Evolutionary conservation across 2,797 vertebrate species (phyloP).

Genomic region (Scolopax rusticola): DNA sequence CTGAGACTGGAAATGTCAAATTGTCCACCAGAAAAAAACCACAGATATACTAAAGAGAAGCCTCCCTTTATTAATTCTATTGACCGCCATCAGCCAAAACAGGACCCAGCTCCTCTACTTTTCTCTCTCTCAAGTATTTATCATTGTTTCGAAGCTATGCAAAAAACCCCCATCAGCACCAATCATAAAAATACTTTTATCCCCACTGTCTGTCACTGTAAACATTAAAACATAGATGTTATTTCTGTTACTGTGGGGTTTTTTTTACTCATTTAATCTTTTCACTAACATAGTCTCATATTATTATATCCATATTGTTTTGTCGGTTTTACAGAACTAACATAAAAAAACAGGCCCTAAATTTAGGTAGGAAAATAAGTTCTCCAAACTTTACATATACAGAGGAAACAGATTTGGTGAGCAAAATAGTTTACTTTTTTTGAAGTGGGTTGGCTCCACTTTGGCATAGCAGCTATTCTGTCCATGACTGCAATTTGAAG

Average conservation of each 20-base stretch:
- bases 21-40: background rate
- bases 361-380: conserved; percentile 57
- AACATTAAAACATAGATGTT: background rate
- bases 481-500: conserved; percentile 63
- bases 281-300: background rate
- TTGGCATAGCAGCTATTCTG: conserved; percentile 48
- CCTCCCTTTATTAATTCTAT: background rate
- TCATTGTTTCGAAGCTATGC: background rate
- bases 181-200: background rate
- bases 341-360: background rate
- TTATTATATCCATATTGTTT: background rate
- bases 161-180: background rate
- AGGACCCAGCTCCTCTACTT: background rate
- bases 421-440: conserved; percentile 39
- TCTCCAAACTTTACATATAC: conserved; percentile 15
- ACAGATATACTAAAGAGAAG: background rate
- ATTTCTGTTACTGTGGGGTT: background rate
- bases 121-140: background rate
- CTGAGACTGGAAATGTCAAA: background rate
- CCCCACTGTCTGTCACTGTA: background rate
- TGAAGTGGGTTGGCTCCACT: conserved; percentile 53
- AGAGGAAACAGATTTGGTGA: conserved; percentile 57
- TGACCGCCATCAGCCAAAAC: background rate
- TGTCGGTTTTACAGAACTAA: conserved; percentile 1
- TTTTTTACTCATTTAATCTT: background rate